Conservation (phyloP, 2,888 invertebrate species). For the Abscondita cerata region DNA sequence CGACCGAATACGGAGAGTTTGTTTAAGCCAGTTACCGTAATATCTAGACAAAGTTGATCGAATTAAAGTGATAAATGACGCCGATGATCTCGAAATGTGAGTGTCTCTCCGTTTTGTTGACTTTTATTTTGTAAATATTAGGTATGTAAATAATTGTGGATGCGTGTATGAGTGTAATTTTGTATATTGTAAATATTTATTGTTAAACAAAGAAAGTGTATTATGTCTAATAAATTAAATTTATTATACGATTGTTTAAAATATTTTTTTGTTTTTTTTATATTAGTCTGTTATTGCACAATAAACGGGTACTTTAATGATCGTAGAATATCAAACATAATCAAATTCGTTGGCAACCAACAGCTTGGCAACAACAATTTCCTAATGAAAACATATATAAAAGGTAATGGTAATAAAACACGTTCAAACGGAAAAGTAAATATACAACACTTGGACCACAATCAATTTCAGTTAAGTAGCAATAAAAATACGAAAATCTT, state of each 20-base stretch:
- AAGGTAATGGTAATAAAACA: too few relatives aligned
- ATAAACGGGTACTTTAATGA: too few relatives aligned
- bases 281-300: too few relatives aligned
- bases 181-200: constrained; percentile 18
- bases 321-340: too few relatives aligned
- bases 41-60: constrained; percentile 51
- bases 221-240: constrained; percentile 7
- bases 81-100: constrained; percentile 17
- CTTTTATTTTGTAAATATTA: constrained; percentile 2
- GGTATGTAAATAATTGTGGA: neutral
- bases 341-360: too few relatives aligned
- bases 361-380: too few relatives aligned
- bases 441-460: too few relatives aligned
- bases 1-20: constrained; percentile 49
- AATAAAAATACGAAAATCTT: too few relatives aligned
- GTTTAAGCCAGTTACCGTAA: constrained; percentile 56
- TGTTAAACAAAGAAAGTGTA: constrained; percentile 12
- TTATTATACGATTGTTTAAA: neutral
- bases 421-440: too few relatives aligned
- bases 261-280: too few relatives aligned
- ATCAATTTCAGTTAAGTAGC: too few relatives aligned
- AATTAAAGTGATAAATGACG: constrained; percentile 15
- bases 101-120: constrained; percentile 16
- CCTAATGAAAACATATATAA: too few relatives aligned
- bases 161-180: neutral